phyloP scores from a whole-genome alignment of 1,140 invertebrate genomes.

The Heterodera schachtii region DNA sequence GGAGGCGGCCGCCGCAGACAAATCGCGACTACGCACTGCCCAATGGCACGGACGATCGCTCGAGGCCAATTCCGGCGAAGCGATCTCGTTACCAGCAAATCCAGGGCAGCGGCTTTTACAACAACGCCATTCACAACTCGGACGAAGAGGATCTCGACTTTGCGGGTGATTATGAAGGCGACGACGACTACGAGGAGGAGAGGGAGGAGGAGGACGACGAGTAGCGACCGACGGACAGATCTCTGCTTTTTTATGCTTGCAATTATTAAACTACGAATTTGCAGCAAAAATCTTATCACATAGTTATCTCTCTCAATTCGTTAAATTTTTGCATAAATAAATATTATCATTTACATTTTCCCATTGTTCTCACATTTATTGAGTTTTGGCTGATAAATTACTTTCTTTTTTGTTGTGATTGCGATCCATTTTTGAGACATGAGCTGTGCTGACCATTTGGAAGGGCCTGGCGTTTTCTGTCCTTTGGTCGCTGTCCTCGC shows the following conservation, averaged over 20 bases:
- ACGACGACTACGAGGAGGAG: slow-evolving; percentile 2
- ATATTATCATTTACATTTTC: neutral
- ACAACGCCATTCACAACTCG: slow-evolving; percentile 24
- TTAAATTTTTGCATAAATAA: slow-evolving; percentile 7
- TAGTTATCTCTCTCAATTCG: neutral
- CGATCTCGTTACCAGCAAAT: slow-evolving; percentile 14
- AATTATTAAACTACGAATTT: neutral
- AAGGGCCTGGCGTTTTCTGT: slow-evolving; percentile 7
- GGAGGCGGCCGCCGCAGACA: neutral
- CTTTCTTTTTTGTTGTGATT: neutral
- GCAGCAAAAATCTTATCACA: neutral
- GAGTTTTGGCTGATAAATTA: slow-evolving; percentile 7
- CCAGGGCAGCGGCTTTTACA: slow-evolving; percentile 16
- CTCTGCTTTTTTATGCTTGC: slow-evolving; percentile 7
- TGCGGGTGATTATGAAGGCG: slow-evolving; percentile 12
- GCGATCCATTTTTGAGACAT: neutral
- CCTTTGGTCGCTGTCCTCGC: slow-evolving; percentile 47
- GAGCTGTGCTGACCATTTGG: slow-evolving; percentile 17
- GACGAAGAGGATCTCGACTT: slow-evolving; percentile 26
- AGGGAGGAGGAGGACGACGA: neutral
- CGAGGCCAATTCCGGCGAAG: slow-evolving; percentile 7
- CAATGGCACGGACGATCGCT: neutral
- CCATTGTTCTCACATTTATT: neutral
- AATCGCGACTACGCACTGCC: neutral
- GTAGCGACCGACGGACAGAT: neutral